These are phyloP conservation scores for Andrena hattorfiana DNA, from an alignment of 2,888 invertebrate genomes.

Conservation along the genomic window DNA sequence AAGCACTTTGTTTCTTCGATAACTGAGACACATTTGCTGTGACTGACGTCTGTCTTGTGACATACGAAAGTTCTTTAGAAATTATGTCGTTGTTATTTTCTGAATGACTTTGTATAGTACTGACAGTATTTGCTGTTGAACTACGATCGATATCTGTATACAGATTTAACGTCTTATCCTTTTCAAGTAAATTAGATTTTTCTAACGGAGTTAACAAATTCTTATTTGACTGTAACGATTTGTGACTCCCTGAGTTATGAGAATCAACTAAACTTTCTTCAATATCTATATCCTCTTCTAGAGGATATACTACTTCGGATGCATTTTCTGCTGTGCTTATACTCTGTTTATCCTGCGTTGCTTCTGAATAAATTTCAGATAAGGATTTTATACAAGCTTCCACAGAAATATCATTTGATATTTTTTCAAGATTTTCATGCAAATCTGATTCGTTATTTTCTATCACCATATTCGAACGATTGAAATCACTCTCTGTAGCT, in stretches of 20 bases:
- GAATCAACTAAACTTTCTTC: slow-evolving; percentile 11
- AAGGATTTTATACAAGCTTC: slow-evolving; percentile 73
- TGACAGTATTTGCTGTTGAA: slow-evolving; percentile 12
- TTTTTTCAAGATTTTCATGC: slow-evolving; percentile 67
- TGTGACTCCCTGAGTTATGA: background rate
- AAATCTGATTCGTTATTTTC: slow-evolving; percentile 32
- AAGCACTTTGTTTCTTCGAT: slow-evolving; percentile 23
- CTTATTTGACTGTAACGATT: slow-evolving; percentile 9
- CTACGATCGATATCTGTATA: slow-evolving; percentile 4
- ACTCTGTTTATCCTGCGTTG: slow-evolving; percentile 35
- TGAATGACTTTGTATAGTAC: background rate
- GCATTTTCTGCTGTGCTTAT: slow-evolving; percentile 18
- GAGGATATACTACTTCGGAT: slow-evolving; percentile 13
- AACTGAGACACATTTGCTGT: slow-evolving; percentile 21
- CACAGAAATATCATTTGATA: slow-evolving; percentile 71
- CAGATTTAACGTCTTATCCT: slow-evolving; percentile 23
- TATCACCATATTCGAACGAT: slow-evolving; percentile 40
- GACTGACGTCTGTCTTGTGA: slow-evolving; percentile 3
- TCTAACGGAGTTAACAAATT: slow-evolving; percentile 13
- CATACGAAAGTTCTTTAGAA: background rate
- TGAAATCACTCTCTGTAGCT: slow-evolving; percentile 55
- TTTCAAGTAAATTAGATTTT: slow-evolving; percentile 4
- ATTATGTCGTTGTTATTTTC: slow-evolving; percentile 2
- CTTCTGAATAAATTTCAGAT: slow-evolving; percentile 74
- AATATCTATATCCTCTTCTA: slow-evolving; percentile 8